Base-by-base conservation (phyloP, 2,888 invertebrate genomes). In the Morpho deidamia region DNA sequence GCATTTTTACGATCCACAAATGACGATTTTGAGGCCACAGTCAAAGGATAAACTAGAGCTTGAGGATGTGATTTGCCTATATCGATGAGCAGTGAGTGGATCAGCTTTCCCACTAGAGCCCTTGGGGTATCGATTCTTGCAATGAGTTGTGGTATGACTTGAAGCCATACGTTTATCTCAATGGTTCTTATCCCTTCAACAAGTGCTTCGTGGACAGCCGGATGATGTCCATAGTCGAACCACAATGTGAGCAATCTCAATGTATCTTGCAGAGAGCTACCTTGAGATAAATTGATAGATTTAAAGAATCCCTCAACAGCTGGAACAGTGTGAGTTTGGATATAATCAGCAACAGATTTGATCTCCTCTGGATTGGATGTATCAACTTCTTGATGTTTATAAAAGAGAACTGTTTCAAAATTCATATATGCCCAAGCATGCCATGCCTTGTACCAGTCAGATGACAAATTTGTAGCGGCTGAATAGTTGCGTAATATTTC, bases 371-470 rank as follows among this genome's bases (percentile, higher is more conserved):
- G 52, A 45, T 62, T 63, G 0, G 62, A 56, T 7, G 71, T 70
- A 60, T 83, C 74, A 7, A 71, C 66, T 44, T 88, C 84, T 58
- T 85, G 90, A 47, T 90, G 89, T 70, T 92, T 92, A 63, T 92
- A 92, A 66, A 92, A 92, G 3, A 92, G 72, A 8, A 97, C 96
- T 0, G 98, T 96, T 83, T 99, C 98, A 74, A 98, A 99, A 84
- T 99, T 99, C 93, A 98, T 98, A 72, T 97, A 97, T 0, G 99
- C 99, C 93, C 97, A 98, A 0, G 97, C 94, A 81, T 99, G 99
- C 99, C 99, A 99, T 0, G 99, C 99, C 88, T 97, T 97, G 78
- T 97, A 97, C 97, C 99, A 99, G 50, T 94, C 93, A 1, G 94
- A 92, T 67, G 97, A 95, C 63, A 95, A 93, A 60, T 94, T 93